Base-by-base conservation (phyloP, 2,888 invertebrate species). In the Merodon equestris region DNA sequence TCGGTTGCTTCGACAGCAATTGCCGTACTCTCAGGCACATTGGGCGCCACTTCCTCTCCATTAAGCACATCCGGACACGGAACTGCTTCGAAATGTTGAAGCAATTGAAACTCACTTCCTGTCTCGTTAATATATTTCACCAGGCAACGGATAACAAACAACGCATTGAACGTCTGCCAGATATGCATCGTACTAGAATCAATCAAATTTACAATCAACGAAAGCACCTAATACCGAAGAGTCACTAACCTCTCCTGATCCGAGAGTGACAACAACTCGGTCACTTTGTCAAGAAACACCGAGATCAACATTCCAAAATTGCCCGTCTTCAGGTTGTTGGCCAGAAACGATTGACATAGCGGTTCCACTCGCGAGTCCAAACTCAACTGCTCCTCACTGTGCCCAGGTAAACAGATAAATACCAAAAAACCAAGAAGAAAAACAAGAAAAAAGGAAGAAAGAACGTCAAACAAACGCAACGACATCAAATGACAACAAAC, bases 121-220 rank as follows among this genome's bases (percentile, higher is more conserved):
- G 95, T 95, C 88, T 98, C 97, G 12, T 97, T 94, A 44, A 98
- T 91, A 86, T 96, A 98, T 87, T 98, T 98, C 72, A 93, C 90
- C 81, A 94, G 92, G 82, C 92, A 95, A 84, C 98, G 92, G 71
- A 98, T 93, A 19, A 97, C 94, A 85, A 97, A 97, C 53, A 99
- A 89, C 0, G 96, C 95, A 89, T 99, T 99, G 89, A 95, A 96
- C 0, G 96, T 94, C 88, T 98, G 98, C 97, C 97, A 98, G 58
- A 96, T 94, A 84, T 97, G 88, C 90, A 91, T 90, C 19, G 91
- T 91, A 86, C 92, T 92, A 86, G 40, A 56, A 19, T 9, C 66
- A 14, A 57, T 60, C 2, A 42, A 3, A n/a, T 12, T 10, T 18
- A 34, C 1, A 9, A 9, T 1, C 13, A 9, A 1, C 15, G 38